Base-by-base conservation (phyloP, 2,797 vertebrate species). In the Sebastes steindachneri region DNA sequence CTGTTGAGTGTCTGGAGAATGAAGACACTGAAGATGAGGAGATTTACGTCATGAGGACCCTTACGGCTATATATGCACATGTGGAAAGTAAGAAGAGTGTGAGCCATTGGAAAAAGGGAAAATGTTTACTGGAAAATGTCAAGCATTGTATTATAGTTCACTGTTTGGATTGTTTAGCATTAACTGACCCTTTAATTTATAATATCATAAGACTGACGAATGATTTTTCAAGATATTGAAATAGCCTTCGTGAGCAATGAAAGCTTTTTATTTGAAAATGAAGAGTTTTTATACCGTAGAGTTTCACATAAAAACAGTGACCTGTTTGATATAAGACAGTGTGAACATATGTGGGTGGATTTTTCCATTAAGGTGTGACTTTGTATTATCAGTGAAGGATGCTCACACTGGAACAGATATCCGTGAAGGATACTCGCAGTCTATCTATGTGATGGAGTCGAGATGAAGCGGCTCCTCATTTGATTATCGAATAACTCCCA, bases 401-500 rank as follows among this genome's bases (percentile, higher is more conserved):
- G 28, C 37, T 75, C 25, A 25, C 68, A 58, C 28, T 60, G 64
- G 10, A 70, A 75, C 66, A 55, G 45, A 68, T 71, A 74, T 57
- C 51, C 17, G 2, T 67, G 59, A 70, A 51, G 9, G 23, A 68
- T 60, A 41, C 57, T 82, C 69, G 33, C 53, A 54, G 45, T 72
- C 19, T 62, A 23, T 73, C 25, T 75, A 4, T 57, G 21, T 69
- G 75, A 73, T 75, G 77, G 67, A 83, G 72, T 53, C 3, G 25
- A 63, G 60, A 72, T 37, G 26, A 63, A 59, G 68, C 41, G 54
- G 57, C 62, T 72, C 83, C 72, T 80, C 55, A 68, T 82, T 80
- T 70, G 82, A 88, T 82, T 77, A 79, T 66, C 41, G 64, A 77
- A 58, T 70, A 68, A 55, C 62, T 75, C 58, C 74, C 62, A 21